phyloP scores from a whole-genome alignment of 2,797 vertebrate species.

The Lemur catta region DNA sequence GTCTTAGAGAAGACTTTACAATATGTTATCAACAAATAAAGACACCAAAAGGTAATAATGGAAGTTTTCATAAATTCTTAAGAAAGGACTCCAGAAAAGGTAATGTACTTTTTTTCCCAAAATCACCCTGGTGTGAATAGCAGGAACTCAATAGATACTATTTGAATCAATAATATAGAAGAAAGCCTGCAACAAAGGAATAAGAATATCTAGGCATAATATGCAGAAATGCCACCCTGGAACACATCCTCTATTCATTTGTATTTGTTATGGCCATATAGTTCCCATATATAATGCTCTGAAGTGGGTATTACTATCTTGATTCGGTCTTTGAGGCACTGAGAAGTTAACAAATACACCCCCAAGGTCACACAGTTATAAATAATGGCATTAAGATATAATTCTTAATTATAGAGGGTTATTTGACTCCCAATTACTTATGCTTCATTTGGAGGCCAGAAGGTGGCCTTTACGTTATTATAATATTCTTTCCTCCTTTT shows the following conservation, averaged over 20 bases:
- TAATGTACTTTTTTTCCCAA: background rate
- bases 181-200: background rate
- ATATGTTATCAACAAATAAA: constrained; percentile 3
- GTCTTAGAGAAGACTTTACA: background rate
- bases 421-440: background rate
- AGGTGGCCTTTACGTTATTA: background rate
- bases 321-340: background rate
- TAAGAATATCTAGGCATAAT: background rate
- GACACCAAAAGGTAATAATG: background rate
- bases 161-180: constrained; percentile 2
- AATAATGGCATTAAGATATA: background rate
- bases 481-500: background rate
- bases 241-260: background rate
- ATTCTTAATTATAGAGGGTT: background rate
- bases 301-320: background rate
- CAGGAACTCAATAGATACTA: background rate
- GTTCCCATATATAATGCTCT: background rate
- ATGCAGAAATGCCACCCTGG: background rate
- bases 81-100: constrained; percentile 18
- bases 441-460: background rate
- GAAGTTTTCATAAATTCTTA: background rate
- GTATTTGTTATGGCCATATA: background rate
- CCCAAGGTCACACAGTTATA: background rate
- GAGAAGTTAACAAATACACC: background rate
- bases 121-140: background rate